Percentiles rank a stretch among this genome's conserved stretches.
These are phyloP conservation scores for Amphiprion clarkii DNA, from an alignment of 2,797 vertebrate species.

Conservation along the genomic window DNA sequence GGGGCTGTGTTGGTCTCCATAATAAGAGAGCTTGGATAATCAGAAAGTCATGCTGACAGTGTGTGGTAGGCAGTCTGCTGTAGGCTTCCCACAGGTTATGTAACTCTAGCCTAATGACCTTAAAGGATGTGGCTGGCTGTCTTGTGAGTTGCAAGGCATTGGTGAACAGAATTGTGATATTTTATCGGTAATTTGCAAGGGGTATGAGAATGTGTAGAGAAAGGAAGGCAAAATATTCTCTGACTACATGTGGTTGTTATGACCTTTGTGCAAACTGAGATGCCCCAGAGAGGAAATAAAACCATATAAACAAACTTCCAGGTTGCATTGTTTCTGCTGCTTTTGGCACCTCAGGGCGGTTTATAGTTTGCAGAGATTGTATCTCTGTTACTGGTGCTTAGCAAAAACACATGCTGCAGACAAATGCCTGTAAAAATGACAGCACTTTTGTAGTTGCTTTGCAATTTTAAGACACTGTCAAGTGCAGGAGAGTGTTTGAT, in stretches of 20 bases:
- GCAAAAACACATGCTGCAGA: slow-evolving; percentile 44
- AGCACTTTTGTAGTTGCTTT: slow-evolving; percentile 46
- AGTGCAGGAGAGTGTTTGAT: slow-evolving; percentile 42
- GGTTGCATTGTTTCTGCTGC: slow-evolving; percentile 66
- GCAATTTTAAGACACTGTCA: slow-evolving; percentile 49
- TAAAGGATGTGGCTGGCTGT: slow-evolving; percentile 77
- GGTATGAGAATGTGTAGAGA: slow-evolving; percentile 23
- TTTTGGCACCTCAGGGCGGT: slow-evolving; percentile 47
- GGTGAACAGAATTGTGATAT: slow-evolving; percentile 50
- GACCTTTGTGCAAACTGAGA: slow-evolving; percentile 70
- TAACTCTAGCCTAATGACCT: slow-evolving; percentile 81
- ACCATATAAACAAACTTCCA: slow-evolving; percentile 71
- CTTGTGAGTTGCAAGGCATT: slow-evolving; percentile 66
- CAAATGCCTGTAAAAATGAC: slow-evolving; percentile 48
- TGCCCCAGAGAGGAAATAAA: slow-evolving; percentile 71
- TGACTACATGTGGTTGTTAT: slow-evolving; percentile 54
- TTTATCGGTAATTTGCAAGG: slow-evolving; percentile 59
- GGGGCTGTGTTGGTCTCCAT: slow-evolving; percentile 66
- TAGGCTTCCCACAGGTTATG: slow-evolving; percentile 78
- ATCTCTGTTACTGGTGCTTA: slow-evolving; percentile 44
- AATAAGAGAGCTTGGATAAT: slow-evolving; percentile 77
- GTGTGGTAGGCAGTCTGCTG: slow-evolving; percentile 75
- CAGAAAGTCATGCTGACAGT: slow-evolving; percentile 80
- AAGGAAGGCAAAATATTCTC: slow-evolving; percentile 42
- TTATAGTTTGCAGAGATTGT: slow-evolving; percentile 53